Base-by-base conservation (phyloP, 2,888 invertebrate species). In the Lepeophtheirus nordmannii region DNA sequence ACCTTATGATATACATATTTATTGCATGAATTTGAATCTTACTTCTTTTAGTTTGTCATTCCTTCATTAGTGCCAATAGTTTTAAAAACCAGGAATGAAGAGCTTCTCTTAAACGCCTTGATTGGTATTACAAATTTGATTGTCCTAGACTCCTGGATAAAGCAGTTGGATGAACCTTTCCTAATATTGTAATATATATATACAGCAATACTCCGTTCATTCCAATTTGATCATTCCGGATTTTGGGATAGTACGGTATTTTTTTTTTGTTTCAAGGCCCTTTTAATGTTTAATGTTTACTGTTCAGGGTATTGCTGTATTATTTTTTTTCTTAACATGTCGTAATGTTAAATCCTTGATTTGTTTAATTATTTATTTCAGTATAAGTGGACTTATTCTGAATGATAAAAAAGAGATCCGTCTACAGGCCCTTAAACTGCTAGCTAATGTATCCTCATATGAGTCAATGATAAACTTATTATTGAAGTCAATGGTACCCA, bases 61-160 rank as follows among this genome's bases (percentile, higher is more conserved):
- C 53, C 53, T 46, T 46, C 53, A 5, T 17, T 65, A 53, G 30
- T 65, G 58, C 20, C 58, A 23, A 17, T 40, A n/a, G 40, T 38
- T n/a, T 10, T 65, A 20, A 58, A 65, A 20, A 58, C 65, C 14
- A 40, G 58, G 14, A 58, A 65, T 53, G 58, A 57, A 17, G 65
- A 65, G 22, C 58, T 65, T 22, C 56, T 57, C 30, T 41, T 58
- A 12, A 40, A 57, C 30, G 39, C 41, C 20, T 57, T 65, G 17
- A 58, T 58, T 17, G 38, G 58, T 5, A 41, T 65, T 22, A 58
- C 58, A n/a, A 65, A 65, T 58, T 30, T 65, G 10, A 39, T 58
- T 37, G 65, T 65, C 0, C 37, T 65, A 40, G 58, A 58, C 65
- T 37, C 39, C 65, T 65, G 65, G 65, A 41, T 58, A 39, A 23